These are phyloP conservation scores for Carcharodon carcharias DNA, from an alignment of 2,797 vertebrate genomes.

Conservation along the genomic window DNA sequence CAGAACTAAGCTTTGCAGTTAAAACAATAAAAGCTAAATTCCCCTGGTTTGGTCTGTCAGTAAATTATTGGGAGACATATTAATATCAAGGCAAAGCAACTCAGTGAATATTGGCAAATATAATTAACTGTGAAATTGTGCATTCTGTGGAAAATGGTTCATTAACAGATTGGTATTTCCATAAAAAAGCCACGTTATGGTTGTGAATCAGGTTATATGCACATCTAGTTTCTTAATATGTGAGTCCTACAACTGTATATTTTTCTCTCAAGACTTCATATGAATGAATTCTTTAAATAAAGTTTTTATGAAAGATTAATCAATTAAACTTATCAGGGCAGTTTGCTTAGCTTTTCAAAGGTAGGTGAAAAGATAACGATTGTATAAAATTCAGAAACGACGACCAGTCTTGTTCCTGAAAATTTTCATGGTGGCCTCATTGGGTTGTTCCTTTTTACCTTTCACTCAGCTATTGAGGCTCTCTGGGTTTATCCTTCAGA, in stretches of 20 bases:
- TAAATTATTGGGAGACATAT: not conserved
- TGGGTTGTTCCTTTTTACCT: not conserved
- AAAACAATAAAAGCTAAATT: conserved; percentile 17
- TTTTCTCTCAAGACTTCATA: not conserved
- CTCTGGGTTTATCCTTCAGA: not conserved
- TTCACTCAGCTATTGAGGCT: conserved; percentile 11
- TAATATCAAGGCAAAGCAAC: not conserved
- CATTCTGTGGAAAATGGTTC: conserved; percentile 19
- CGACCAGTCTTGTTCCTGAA: not conserved
- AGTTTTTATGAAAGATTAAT: not conserved
- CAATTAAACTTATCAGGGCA: not conserved
- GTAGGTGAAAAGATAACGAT: not conserved
- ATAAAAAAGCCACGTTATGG: not conserved
- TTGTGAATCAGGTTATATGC: not conserved
- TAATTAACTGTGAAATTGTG: conserved; percentile 29
- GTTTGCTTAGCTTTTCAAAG: not conserved
- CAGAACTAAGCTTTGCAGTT: not conserved
- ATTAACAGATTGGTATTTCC: conserved; percentile 18
- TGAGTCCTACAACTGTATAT: not conserved
- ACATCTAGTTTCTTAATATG: not conserved
- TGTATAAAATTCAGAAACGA: conserved; percentile 10
- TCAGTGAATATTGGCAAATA: not conserved
- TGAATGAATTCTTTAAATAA: not conserved
- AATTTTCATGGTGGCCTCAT: not conserved
- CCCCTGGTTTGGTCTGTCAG: not conserved